Conservation (phyloP, 2,888 invertebrate genomes). For the Dryococelus australis region DNA sequence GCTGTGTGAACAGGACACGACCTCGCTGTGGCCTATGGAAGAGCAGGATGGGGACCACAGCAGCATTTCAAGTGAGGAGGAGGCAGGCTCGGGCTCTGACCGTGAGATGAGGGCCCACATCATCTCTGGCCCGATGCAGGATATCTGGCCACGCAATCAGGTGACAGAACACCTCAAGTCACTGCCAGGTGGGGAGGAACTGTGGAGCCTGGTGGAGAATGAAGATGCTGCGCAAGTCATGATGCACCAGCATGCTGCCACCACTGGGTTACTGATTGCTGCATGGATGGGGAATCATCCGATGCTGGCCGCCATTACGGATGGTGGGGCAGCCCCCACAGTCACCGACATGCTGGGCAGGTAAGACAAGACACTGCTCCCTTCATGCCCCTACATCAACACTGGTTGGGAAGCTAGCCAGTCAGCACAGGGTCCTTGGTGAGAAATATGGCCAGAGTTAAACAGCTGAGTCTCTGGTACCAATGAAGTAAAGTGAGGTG, state of each 20-base stretch:
- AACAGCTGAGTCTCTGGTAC: too few species aligned
- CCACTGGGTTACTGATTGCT: slow-evolving; percentile 67
- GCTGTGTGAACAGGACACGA: too few species aligned
- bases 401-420: neutral
- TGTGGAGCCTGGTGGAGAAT: slow-evolving; percentile 37
- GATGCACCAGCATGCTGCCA: slow-evolving; percentile 56
- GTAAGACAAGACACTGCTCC: slow-evolving; percentile 58
- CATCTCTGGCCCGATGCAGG: slow-evolving; percentile 20
- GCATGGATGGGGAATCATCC: slow-evolving; percentile 68
- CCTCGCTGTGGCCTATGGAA: neutral
- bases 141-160: slow-evolving; percentile 41
- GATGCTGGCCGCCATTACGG: slow-evolving; percentile 64
- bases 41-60: slow-evolving; percentile 17
- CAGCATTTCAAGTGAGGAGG: slow-evolving; percentile 35
- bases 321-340: slow-evolving; percentile 69
- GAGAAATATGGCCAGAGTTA: too few species aligned
- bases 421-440: too few species aligned
- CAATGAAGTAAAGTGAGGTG: too few species aligned
- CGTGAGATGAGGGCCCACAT: slow-evolving; percentile 27
- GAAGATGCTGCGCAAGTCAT: slow-evolving; percentile 37
- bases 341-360: slow-evolving; percentile 72
- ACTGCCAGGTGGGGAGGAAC: slow-evolving; percentile 43
- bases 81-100: slow-evolving; percentile 34
- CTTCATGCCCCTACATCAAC: slow-evolving; percentile 42
- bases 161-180: slow-evolving; percentile 38